Percentiles rank a stretch among this genome's conserved stretches.
Conservation (phyloP, 2,888 invertebrate species). For the Autographa gamma region DNA sequence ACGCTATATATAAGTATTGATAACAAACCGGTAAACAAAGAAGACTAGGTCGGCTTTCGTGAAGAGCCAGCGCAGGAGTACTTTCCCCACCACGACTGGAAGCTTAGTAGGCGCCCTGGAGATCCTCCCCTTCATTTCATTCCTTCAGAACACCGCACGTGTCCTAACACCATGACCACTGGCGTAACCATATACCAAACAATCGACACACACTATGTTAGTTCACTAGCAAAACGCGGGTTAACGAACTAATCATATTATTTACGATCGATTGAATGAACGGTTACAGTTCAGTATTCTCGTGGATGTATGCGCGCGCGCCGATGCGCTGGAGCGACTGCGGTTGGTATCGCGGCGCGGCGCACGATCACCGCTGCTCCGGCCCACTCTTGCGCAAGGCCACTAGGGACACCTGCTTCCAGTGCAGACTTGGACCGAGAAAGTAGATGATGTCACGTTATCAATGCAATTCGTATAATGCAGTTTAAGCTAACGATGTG, state of each 20-base stretch:
- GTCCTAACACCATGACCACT: constrained; percentile 61
- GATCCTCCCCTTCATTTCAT: constrained; percentile 83
- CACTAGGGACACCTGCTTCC: constrained; percentile 70
- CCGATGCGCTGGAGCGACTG: constrained; percentile 63
- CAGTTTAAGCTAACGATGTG: constrained; percentile 34
- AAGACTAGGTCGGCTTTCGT: constrained; percentile 90
- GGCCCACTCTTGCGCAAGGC: constrained; percentile 76
- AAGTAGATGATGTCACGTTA: constrained; percentile 75
- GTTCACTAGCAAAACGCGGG: constrained; percentile 8
- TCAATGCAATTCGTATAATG: constrained; percentile 58
- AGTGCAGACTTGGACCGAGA: constrained; percentile 68
- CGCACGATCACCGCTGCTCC: constrained; percentile 44
- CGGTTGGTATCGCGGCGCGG: constrained; percentile 48
- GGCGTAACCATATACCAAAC: constrained; percentile 49
- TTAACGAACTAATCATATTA: constrained; percentile 38
- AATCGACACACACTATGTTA: neutral
- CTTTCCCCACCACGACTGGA: constrained; percentile 86
- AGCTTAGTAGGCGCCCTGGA: constrained; percentile 71
- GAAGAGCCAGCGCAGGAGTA: constrained; percentile 90
- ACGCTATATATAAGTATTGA: constrained; percentile 30
- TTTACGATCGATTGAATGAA: constrained; percentile 11
- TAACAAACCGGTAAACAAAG: constrained; percentile 90
- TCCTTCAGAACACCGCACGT: constrained; percentile 52
- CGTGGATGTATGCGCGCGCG: constrained; percentile 61
- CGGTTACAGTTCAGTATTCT: constrained; percentile 27